A percentile compares a stretch with the other conserved stretches of the same genome.
These are phyloP conservation scores for Pelmatolapia mariae DNA, from an alignment of 2,113 vertebrate species.

Conservation along the genomic window DNA sequence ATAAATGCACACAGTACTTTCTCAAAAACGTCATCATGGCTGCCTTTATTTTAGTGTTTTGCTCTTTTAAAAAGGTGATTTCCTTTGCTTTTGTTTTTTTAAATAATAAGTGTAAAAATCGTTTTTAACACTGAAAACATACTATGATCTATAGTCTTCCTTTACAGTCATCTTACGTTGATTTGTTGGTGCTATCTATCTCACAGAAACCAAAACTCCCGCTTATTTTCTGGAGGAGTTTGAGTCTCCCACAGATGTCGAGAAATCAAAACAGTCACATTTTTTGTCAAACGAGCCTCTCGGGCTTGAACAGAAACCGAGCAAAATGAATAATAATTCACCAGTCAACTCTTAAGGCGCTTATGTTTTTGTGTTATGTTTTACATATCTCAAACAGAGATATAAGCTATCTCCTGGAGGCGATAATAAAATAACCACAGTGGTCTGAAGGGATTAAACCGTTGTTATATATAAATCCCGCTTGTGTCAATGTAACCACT, in stretches of 20 bases:
- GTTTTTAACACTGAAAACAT: neutral
- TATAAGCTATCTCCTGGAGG: neutral
- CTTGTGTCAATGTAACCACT: neutral
- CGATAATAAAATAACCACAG: neutral
- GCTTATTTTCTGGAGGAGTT: neutral
- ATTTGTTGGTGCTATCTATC: neutral
- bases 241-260: neutral
- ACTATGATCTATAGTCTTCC: neutral
- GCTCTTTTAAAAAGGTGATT: neutral
- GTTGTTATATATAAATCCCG: neutral
- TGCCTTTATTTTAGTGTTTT: conserved; percentile 1
- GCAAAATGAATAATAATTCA: neutral
- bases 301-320: neutral
- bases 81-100: neutral
- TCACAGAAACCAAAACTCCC: neutral
- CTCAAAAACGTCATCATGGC: conserved; percentile 29
- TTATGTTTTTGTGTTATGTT: neutral
- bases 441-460: neutral
- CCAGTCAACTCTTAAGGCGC: neutral
- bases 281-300: neutral
- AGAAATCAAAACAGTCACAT: neutral
- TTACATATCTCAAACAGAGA: conserved; percentile 34
- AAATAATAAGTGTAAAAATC: neutral
- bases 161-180: neutral
- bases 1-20: conserved; percentile 68